Evolutionary conservation across 2,888 invertebrate genomes (phyloP), one percentile per base, ranked within the genome.

Genomic region (Microctonus brassicae): DNA sequence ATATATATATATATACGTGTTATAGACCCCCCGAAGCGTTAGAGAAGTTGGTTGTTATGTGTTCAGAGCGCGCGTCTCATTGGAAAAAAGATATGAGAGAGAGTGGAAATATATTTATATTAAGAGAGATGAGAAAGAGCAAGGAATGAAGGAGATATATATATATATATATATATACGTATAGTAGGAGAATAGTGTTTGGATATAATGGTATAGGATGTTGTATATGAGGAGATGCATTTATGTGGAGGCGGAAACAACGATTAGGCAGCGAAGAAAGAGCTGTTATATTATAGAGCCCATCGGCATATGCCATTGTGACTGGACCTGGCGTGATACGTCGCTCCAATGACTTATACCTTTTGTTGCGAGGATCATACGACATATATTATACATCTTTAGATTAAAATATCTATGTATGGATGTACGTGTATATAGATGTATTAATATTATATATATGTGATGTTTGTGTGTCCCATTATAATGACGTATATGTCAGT

Each of bases 351-450:
- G 66, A 66, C 53, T 72, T 73, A 58, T 72, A 64, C 65, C 72
- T 55, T 70, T 64, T 39, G 68, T 67, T 65, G 53, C 24, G 47
- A 2, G 94, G 94, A 95, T 79, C 92, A 91, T 65, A 94, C 91
- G 72, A 91, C 90, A 77, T 90, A 77, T 90, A n/a, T n/a, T n/a
- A n/a, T 61, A 60, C 65, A 58, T 73, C 70, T 57, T 89, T 62
- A 89, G 79, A 81, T 80, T 80, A 47, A 17, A 17, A 20, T 47
- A 47, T 47, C 7, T 47, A 5, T 47, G 17, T 47, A 47, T 3
- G 60, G 34, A 17, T 4, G 17, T 58, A 9, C n/a, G n/a, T 58
- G 22, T 33, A 17, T 29, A 58, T 58, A 82, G n/a, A n/a, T n/a
- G n/a, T n/a, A n/a, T n/a, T n/a, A 83, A 72, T 72, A 24, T 10